Evolutionary conservation across 2,888 invertebrate species (phyloP), one percentile per base, ranked within the genome.

Genomic region (Hypomecis atomaria): DNA sequence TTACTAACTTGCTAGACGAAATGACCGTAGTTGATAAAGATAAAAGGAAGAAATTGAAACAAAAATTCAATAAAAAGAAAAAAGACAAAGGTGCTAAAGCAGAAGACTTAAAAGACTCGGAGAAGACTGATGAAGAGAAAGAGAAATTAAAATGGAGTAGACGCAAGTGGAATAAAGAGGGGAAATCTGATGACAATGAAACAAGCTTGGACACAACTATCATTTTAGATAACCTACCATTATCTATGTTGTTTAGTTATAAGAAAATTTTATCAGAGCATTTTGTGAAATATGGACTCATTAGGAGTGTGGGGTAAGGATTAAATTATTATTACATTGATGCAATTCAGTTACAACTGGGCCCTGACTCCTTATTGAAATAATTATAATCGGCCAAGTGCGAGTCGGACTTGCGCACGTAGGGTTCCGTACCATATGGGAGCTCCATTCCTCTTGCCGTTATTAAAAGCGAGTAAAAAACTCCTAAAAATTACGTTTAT

Each of bases 101-200:
- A 5, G 78, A 79, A 13, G 45, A 45, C 33, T 8, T 13, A 45
- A 10, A 40, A 48, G 48, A 48, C 6, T 10, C 60, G 34, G 60
- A 53, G 34, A 57, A 61, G 36, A 71, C 55, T 53, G 81, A 77
- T 47, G 83, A 83, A 61, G 80, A 70, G 0, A 82, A 83, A 70
- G 86, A 86, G 64, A 89, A 86, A 62, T 48, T 60, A 5, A 89
- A 87, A 76, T 90, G 90, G 92, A 82, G 78, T 49, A 89, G 84
- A 60, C 79, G 87, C 6, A 89, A 85, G 60, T 91, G 89, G 90
- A 90, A 91, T 63, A 91, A 89, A 65, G 88, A 85, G 40, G 83
- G 75, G 52, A 87, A 86, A 63, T 83, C 78, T 5, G 80, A 78
- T 4, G 55, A 71, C 3, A 75, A 70, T 23, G 75, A 74, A 4